Conservation (phyloP, 2,113 vertebrate species). For the Bambusicola thoracicus region DNA sequence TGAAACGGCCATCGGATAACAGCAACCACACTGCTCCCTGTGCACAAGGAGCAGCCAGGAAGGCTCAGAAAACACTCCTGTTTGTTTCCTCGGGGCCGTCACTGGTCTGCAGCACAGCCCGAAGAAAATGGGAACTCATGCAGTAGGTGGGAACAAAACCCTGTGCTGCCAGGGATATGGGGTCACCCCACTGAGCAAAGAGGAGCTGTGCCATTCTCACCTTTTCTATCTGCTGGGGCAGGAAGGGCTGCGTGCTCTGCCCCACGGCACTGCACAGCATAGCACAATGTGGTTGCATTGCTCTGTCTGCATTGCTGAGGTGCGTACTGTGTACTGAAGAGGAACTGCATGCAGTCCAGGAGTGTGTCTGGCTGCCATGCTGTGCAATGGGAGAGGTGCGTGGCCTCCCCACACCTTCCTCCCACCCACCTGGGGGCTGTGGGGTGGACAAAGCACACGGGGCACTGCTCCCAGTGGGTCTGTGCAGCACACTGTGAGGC, state of each 20-base stretch:
- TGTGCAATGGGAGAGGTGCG: background rate
- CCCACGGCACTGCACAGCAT: background rate
- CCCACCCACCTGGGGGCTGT: no score
- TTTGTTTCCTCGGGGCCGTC: background rate
- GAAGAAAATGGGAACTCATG: background rate
- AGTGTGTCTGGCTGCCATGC: background rate
- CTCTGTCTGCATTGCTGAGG: background rate
- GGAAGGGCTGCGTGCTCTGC: background rate
- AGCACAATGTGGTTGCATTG: background rate
- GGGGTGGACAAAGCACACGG: background rate
- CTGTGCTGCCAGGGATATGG: background rate
- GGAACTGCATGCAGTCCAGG: background rate
- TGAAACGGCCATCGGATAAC: background rate
- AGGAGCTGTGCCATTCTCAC: fast-evolving
- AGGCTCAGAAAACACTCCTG: background rate
- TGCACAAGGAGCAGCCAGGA: background rate
- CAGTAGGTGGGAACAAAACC: background rate
- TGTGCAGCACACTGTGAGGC: background rate
- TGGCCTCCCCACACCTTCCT: fast-evolving
- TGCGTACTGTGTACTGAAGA: background rate
- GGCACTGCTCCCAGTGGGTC: background rate
- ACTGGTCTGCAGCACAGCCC: background rate
- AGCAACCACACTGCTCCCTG: background rate
- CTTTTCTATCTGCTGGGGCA: background rate
- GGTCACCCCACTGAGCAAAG: background rate